Base-by-base conservation (phyloP, 2,797 vertebrate genomes). In the Eulemur mongoz region DNA sequence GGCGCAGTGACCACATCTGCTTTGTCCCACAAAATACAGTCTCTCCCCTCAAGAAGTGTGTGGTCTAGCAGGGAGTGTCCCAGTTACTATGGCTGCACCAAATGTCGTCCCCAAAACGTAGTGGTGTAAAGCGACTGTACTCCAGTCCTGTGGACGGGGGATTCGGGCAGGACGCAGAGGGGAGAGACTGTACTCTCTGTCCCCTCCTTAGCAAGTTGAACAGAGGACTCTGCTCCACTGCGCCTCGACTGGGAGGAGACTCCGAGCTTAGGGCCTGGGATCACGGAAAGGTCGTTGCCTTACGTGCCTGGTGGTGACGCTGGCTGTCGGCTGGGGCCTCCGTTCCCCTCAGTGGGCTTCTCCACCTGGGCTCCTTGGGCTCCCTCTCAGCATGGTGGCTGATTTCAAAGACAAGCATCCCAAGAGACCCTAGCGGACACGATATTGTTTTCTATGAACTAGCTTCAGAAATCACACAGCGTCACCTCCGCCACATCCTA, bases 351-450 rank as follows among this genome's bases (percentile, higher is more conserved):
- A 0, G 0, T 1, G 6, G 63, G 23, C 23, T 50, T 40, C 14
- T 85, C 9, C 7, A 0, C 0, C 1, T 4, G 30, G 22, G 18
- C 7, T 22, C 7, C 15, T 3, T 3, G 63, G 18, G 45, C 40
- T 43, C 5, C 78, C n/a, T 88, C 45, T 61, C 7, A 32, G 30
- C 27, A 2, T 4, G 7, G 13, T 2, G 30, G 27, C 22, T 32
- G 20, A 25, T 50, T 67, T 25, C 50, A 43, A 96, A 87, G 70
- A 50, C 2, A 52, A 78, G 45, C 35, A 18, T 72, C 59, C 40
- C 30, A 14, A 30, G 38, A 72, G n/a, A 15, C 32, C 27, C 43
- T 25, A 1, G 38, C 2, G 18, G 30, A 30, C 17, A 4, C 7
- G 1, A 0, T 1, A 13, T 8, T 18, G 40, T 30, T 54, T 48